phyloP scores from a whole-genome alignment of 2,797 vertebrate species.

The Calcarius lapponicus region DNA sequence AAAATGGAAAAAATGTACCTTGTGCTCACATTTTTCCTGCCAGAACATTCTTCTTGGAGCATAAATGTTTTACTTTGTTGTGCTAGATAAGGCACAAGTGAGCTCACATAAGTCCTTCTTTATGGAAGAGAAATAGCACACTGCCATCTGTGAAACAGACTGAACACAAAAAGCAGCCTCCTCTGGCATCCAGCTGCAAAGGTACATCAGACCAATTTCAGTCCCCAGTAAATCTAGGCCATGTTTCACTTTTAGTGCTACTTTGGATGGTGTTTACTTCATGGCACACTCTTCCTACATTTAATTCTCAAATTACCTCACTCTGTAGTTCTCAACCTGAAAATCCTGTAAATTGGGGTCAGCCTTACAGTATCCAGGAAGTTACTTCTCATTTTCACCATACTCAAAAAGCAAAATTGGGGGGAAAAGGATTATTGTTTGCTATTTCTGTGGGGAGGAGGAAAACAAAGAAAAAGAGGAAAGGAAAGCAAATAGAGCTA shows the following conservation, averaged over 20 bases:
- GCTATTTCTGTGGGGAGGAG: not conserved
- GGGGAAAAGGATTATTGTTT: not conserved
- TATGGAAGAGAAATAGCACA: not conserved
- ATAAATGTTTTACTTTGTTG: conserved; percentile 8
- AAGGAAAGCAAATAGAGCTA: not conserved
- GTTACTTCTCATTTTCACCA: not conserved
- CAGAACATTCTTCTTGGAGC: not conserved
- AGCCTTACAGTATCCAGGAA: not conserved
- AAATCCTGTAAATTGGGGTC: not conserved
- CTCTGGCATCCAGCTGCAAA: not conserved
- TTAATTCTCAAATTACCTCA: not conserved
- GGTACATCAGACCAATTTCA: not conserved
- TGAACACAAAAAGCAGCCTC: not conserved
- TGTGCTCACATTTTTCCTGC: not conserved
- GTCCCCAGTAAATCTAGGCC: not conserved
- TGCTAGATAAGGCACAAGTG: not conserved
- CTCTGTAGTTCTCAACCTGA: not conserved
- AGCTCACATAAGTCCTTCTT: not conserved
- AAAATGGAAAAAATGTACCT: not conserved
- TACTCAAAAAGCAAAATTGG: not conserved
- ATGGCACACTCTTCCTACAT: not conserved
- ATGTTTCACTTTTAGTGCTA: not conserved
- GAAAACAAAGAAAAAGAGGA: not conserved
- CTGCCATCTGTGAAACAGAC: not conserved
- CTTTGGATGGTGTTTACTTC: not conserved